phyloP scores from a whole-genome alignment of 1,140 invertebrate species.

The Chlorops oryzae region DNA sequence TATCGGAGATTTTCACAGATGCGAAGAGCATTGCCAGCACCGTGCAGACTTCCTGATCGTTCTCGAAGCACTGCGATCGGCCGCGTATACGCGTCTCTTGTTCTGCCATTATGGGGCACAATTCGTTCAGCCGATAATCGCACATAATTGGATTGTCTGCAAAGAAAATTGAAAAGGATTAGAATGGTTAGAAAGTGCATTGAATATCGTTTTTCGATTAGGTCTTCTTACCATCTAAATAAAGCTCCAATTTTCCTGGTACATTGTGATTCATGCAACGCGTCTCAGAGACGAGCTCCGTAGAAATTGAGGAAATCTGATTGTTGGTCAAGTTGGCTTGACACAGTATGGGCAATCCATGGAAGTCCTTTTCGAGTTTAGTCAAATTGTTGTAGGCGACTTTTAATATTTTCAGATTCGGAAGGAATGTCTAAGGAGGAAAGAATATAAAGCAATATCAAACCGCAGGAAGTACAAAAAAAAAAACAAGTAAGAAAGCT shows the following conservation, averaged over 20 bases:
- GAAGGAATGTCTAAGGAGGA: conserved; percentile 64
- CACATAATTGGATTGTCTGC: conserved; percentile 71
- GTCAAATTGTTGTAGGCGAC: conserved; percentile 68
- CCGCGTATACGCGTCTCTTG: conserved; percentile 64
- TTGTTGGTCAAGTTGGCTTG: conserved; percentile 71
- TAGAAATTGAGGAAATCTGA: conserved; percentile 61
- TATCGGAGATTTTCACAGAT: no score
- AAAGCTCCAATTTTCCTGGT: conserved; percentile 66
- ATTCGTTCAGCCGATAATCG: conserved; percentile 60
- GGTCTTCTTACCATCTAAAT: conserved; percentile 64
- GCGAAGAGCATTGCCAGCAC: conserved; percentile 48
- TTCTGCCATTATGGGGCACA: conserved; percentile 59
- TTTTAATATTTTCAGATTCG: conserved; percentile 65
- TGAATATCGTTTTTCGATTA: conserved; percentile 18
- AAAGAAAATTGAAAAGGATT: no score
- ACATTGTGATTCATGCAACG: conserved; percentile 69
- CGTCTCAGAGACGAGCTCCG: conserved; percentile 69
- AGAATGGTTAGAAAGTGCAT: conserved; percentile 12
- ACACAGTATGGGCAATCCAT: conserved; percentile 69
- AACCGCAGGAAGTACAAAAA: no score
- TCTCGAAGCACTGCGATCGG: conserved; percentile 53
- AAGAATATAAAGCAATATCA: neutral
- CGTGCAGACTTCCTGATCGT: conserved; percentile 49
- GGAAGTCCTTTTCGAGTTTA: conserved; percentile 68
- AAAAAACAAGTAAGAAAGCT: no score